Evolutionary conservation across 2,113 vertebrate species (phyloP).

Genomic region (Sebastes fasciatus): DNA sequence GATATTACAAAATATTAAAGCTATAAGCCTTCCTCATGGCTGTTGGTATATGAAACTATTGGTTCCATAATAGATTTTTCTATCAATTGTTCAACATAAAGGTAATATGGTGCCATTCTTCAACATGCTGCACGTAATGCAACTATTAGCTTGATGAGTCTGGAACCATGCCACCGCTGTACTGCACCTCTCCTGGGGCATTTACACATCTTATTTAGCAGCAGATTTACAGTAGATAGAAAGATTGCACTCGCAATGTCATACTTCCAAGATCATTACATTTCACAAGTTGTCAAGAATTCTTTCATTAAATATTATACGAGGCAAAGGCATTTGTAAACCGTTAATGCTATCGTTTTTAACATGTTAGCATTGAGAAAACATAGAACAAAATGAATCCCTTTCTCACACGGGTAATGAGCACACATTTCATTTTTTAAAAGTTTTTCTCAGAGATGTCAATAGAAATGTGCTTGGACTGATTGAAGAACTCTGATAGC

Average conservation of each 20-base stretch:
- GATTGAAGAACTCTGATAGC: neutral
- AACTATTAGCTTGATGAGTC: slow-evolving; percentile 46
- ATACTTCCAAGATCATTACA: neutral
- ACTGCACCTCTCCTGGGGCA: slow-evolving; percentile 17
- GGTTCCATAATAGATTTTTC: neutral
- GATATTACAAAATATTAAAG: slow-evolving; percentile 38
- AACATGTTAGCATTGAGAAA: neutral
- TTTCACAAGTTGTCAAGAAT: neutral
- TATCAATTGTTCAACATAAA: slow-evolving; percentile 10
- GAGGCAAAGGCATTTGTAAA: neutral
- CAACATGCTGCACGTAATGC: slow-evolving; percentile 20
- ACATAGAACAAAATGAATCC: neutral
- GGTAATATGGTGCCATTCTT: slow-evolving; percentile 21
- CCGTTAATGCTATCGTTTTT: neutral
- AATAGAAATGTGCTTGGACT: slow-evolving; percentile 4
- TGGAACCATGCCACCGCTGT: slow-evolving; percentile 39
- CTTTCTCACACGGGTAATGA: neutral
- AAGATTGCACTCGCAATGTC: neutral
- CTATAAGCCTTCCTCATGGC: slow-evolving; percentile 6
- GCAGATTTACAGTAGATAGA: slow-evolving; percentile 7
- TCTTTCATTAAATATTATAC: neutral
- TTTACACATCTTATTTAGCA: slow-evolving; percentile 52
- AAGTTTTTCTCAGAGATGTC: neutral
- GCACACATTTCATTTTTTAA: neutral
- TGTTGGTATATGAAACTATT: slow-evolving; percentile 8